phyloP scores from a whole-genome alignment of 2,888 invertebrate genomes.

The Euclidia mi region DNA sequence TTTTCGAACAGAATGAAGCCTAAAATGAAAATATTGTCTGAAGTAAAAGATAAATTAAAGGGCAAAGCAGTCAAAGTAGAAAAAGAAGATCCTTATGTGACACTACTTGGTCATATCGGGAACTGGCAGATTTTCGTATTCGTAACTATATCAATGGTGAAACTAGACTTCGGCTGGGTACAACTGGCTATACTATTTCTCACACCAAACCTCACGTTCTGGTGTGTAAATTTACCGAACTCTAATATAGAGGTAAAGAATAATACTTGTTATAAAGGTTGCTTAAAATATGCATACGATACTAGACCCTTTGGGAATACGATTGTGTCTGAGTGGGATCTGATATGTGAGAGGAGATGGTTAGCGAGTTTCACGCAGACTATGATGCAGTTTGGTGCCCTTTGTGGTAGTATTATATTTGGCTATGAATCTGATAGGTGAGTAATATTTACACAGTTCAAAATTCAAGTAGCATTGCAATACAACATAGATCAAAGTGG shows the following conservation, averaged over 20 bases:
- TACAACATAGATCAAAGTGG: no score
- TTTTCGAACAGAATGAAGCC: no score
- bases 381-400: neutral
- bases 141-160: no score
- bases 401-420: neutral
- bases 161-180: neutral
- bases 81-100: no score
- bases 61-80: no score
- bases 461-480: no score
- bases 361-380: slow-evolving; percentile 91
- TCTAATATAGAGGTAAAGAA: neutral
- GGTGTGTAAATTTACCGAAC: neutral
- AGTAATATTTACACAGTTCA: neutral
- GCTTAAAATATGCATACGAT: neutral
- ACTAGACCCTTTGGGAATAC: neutral
- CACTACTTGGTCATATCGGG: no score
- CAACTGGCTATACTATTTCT: slow-evolving; percentile 2
- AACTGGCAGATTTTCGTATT: no score
- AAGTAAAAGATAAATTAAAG: no score
- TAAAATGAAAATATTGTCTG: no score
- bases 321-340: slow-evolving; percentile 91
- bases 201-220: slow-evolving; percentile 64
- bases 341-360: slow-evolving; percentile 90
- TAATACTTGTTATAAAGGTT: neutral
- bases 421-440: slow-evolving; percentile 3